Base-by-base conservation (phyloP, 2,888 invertebrate genomes). In the Acanthosepion pharaonis region DNA sequence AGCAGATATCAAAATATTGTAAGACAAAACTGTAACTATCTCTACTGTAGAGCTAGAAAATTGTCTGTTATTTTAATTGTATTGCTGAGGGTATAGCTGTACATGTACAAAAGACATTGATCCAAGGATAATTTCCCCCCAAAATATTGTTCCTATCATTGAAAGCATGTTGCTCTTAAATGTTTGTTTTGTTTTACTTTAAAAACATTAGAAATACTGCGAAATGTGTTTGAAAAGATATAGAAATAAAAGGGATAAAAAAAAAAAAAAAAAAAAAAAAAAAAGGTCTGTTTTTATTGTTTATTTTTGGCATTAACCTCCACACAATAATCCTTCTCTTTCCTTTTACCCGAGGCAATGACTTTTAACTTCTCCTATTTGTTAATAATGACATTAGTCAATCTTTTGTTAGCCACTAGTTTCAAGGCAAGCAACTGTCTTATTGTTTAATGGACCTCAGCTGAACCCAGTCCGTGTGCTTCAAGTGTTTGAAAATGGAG, bases 361-460 rank as follows among this genome's bases (percentile, higher is more conserved):
- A 78, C 78, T 78, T 78, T 78, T 78, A n/a, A 78, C 78, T n/a
- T 9, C 9, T n/a, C 78, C 78, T n/a, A 9, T 78, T 78, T n/a
- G 28, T 78, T 78, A 78, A 78, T 15, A 78, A 78, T 78, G 78
- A 33, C 78, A 78, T 78, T 33, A 78, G 78, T 78, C 78, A 78
- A n/a, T 78, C 78, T 78, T 78, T 78, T 78, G 78, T 78, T 78
- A n/a, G 78, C n/a, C 78, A 78, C 15, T 78, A 78, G 78, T 78
- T 78, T 59, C 59, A n/a, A 78, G n/a, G 78, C 78, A 78, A 78
- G 18, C 78, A 78, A n/a, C 33, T 78, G n/a, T 78, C n/a, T 78
- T 78, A n/a, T 78, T 78, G n/a, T 78, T 78, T 78, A 78, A 78
- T 78, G 78, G n/a, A 78, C 78, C 78, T 78, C 78, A 33, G 78